Base-by-base conservation (phyloP, 2,888 invertebrate genomes). In the Automeris io region DNA sequence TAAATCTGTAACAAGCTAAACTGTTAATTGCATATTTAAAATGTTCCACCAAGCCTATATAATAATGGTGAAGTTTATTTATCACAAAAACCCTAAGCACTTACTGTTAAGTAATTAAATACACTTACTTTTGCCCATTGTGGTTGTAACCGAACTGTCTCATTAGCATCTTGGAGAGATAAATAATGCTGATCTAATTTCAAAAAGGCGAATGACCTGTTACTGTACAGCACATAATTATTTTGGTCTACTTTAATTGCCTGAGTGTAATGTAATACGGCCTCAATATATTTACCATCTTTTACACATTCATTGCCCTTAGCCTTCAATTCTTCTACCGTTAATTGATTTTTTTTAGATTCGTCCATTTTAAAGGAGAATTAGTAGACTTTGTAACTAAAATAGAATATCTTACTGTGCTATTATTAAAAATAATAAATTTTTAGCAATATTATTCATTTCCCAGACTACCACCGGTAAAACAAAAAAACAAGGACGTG, bases 171-270 rank as follows among this genome's bases (percentile, higher is more conserved):
- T 68, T 93, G 90, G 54, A 93, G 77, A 0, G 95, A 92, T 50
- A 91, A 88, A 70, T 91, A 92, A 73, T 91, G 93, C 65, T 93
- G 93, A 55, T 93, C 90, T 50, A 93, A 76, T 73, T 93, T 93
- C 22, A 95, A 77, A 73, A 94, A 95, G 7, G 93, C 93, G 61
- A 91, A 90, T 3, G 95, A 95, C 61, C 95, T 88, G 70, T 95
- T 95, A 62, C 94, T 94, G 72, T 91, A 92, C 32, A 95, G 69
- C 9, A 91, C 86, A 61, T 89, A 90, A 77, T 93, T 93, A 45
- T 87, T 88, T 5, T 91, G 90, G 49, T 93, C 92, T 52, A 91
- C 64, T 74, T 93, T 92, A 50, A 95, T 90, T 2, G 93, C 95
- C 54, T 93, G 90, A 1, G 93, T 92, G 63, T 95, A 95, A 72